These are phyloP conservation scores for Oryzias curvinotus DNA, from an alignment of 2,113 vertebrate genomes.

Conservation along the genomic window DNA sequence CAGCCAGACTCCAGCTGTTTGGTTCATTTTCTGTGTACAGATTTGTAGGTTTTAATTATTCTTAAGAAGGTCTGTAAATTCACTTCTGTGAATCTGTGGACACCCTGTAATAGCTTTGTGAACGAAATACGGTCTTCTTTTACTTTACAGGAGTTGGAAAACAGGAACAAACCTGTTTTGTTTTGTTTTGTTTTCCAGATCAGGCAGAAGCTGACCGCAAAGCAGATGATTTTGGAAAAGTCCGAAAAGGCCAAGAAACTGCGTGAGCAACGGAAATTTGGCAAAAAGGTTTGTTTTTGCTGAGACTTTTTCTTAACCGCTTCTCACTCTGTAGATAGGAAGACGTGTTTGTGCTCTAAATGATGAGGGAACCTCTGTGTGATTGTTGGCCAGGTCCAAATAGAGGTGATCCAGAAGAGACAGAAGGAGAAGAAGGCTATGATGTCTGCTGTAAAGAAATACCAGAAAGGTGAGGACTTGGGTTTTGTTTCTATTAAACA, in stretches of 20 bases:
- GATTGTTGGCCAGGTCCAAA: constrained; percentile 85
- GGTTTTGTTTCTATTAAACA: neutral
- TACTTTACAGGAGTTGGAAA: neutral
- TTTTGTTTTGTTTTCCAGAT: constrained; percentile 53
- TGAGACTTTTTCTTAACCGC: neutral
- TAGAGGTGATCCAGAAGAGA: constrained; percentile 92
- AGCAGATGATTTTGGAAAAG: constrained; percentile 88
- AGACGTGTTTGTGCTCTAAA: neutral
- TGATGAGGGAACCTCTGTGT: constrained; percentile 2
- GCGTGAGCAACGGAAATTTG: constrained; percentile 91
- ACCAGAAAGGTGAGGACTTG: constrained; percentile 88
- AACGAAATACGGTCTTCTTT: neutral
- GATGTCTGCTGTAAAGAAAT: constrained; percentile 94
- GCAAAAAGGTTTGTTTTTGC: constrained; percentile 87
- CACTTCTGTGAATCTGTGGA: too few relatives aligned
- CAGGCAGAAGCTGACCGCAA: constrained; percentile 91
- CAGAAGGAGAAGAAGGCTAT: constrained; percentile 93
- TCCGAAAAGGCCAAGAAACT: constrained; percentile 96
- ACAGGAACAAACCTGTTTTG: neutral
- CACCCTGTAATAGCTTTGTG: neutral
- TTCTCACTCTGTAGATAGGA: neutral
- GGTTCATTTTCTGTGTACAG: too few relatives aligned
- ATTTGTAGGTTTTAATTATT: too few relatives aligned
- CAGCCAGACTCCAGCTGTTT: too few relatives aligned
- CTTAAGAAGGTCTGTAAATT: too few relatives aligned